These are phyloP conservation scores for Gymnoscopelus microlampas DNA, from an alignment of 2,797 vertebrate genomes.

Conservation along the genomic window DNA sequence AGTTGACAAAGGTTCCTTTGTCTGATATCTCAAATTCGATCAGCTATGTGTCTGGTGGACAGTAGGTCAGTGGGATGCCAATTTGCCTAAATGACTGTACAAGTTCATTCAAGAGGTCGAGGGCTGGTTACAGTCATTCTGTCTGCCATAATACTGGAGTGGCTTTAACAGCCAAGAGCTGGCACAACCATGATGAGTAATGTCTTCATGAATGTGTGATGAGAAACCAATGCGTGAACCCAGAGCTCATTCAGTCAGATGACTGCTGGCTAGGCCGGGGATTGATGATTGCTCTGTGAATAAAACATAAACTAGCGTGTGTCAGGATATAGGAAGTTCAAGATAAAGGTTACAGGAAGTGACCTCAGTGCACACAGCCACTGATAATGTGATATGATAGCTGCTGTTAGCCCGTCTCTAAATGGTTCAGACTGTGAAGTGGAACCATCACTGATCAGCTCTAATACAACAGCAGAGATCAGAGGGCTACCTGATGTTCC, in stretches of 20 bases:
- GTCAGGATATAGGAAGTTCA: slow-evolving; percentile 63
- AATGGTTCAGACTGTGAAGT: slow-evolving; percentile 32
- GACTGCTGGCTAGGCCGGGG: slow-evolving; percentile 56
- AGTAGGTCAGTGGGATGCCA: background rate
- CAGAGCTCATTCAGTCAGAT: slow-evolving; percentile 62
- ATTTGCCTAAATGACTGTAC: background rate
- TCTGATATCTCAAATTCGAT: background rate
- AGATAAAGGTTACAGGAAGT: slow-evolving; percentile 55
- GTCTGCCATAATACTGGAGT: background rate
- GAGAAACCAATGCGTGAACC: slow-evolving; percentile 70
- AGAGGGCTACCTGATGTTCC: no score
- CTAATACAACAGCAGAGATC: no score
- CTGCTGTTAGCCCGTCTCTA: no score
- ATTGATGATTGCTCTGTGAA: slow-evolving; percentile 74
- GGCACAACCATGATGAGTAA: background rate
- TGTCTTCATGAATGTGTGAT: slow-evolving; percentile 77
- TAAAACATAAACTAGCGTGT: slow-evolving; percentile 73
- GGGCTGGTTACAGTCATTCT: background rate
- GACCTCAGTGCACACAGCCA: slow-evolving; percentile 34
- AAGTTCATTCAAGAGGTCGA: background rate
- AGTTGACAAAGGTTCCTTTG: background rate
- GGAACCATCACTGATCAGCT: background rate
- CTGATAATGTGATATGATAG: background rate
- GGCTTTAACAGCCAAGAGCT: slow-evolving; percentile 27
- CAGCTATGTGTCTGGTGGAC: background rate